Evolutionary conservation across 1,140 invertebrate genomes (phyloP), one percentile per base, ranked within the genome.

Genomic region (Littorina saxatilis): DNA sequence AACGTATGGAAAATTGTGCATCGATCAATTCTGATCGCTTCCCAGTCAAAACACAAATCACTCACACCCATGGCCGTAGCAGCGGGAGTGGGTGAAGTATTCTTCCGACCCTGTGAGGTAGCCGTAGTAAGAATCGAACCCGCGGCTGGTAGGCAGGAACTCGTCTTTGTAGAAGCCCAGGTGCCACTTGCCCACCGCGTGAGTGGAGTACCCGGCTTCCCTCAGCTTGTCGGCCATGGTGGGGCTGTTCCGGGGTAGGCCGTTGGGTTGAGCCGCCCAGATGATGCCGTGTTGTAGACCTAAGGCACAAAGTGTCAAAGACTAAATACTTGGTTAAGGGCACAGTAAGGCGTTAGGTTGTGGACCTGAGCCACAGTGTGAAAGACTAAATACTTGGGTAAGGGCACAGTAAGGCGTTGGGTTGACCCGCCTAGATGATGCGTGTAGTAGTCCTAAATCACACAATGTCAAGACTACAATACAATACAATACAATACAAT

Each of bases 181-280:
- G 84, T 93, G 91, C 92, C 92, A 93, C 83, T 93, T 93, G 4
- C 92, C 92, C 15, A 92, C 87, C 61, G 85, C 85, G 79, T 93
- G 91, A 11, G 90, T 92, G 29, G 85, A 72, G 75, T 92, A 92
- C 3, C 89, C 90, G 68, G 85, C 85, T 39, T 89, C 85, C 47
- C 84, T 83, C 47, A 91, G 47, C 72, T 88, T 90, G 74, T 91
- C 85, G 3, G 91, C 89, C 11, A 93, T n/a, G 13, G 91, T 90
- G 23, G 88, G 88, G 39, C 87, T 85, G 61, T 91, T 83, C 29
- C 89, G 79, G 1, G 92, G 92, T 9, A 93, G 82, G 13, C 86
- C 90, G 79, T 87, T 88, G 0, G 89, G 86, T 39, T 88, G 88
- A 11, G 78, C 72, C 17, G 86, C 81, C 76, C 86, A 83, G 32